Base-by-base conservation (phyloP, 2,888 invertebrate genomes). In the Heliconius hortense region DNA sequence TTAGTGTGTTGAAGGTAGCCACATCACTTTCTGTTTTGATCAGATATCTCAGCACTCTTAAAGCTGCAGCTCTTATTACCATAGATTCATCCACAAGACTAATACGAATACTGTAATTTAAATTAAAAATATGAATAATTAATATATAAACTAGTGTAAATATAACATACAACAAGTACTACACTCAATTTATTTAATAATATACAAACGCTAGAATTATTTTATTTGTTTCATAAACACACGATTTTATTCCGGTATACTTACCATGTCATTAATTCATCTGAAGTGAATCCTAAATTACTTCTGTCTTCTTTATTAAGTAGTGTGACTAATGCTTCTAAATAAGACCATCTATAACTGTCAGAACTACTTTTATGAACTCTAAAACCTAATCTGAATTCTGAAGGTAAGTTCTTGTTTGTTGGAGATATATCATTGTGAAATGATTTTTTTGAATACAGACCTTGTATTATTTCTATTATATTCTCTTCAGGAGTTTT, bases 301-400 rank as follows among this genome's bases (percentile, higher is more conserved):
- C 89, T 90, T 83, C 95, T 94, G 82, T 96, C 96, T 86, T 95
- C 94, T 87, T 95, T 95, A 84, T 95, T 93, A 81, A 96, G 93
- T 80, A 98, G 95, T 86, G 97, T 97, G 75, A 98, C 97, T 91
- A 98, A 96, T 78, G 96, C 97, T 95, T 98, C 98, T 84, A 98
- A 95, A 89, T 98, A 97, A 81, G 97, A 97, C 82, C 98, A 94
- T 88, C 97, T 96, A 87, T 96, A 96, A 79, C 95, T 96, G 89
- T 97, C 97, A 77, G 96, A 95, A 78, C 96, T 94, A 85, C 94
- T 95, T 84, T 95, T 95, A 81, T 95, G 95, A 85, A 95, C 95
- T 76, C 93, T 93, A 75, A 96, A 89, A 75, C 96, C 95, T 77
- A 88, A 82, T 86, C 96, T 96, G 79, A 93, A 92, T 77, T 92